These are phyloP conservation scores for Styela plicata DNA, from an alignment of 23 tunicate genomes.

Conservation along the genomic window DNA sequence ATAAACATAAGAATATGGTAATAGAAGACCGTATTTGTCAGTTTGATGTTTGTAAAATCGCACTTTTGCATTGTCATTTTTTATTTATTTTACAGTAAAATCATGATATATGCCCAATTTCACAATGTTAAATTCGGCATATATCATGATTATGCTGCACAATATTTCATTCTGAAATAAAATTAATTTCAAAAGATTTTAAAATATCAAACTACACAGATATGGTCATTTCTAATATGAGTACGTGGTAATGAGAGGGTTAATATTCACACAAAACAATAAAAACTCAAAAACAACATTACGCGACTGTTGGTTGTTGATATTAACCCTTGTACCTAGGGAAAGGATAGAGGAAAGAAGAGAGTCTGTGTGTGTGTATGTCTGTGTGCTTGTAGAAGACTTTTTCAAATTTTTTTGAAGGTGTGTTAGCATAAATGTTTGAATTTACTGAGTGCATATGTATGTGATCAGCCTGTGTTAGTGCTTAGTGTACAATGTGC, in stretches of 20 bases:
- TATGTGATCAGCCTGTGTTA: background rate
- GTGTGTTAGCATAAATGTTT: too few relatives aligned
- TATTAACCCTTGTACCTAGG: background rate
- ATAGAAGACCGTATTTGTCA: too few relatives aligned
- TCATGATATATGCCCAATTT: background rate
- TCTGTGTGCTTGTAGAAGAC: background rate
- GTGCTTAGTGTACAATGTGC: background rate
- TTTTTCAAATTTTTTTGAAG: too few relatives aligned
- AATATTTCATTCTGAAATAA: too few relatives aligned
- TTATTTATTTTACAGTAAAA: background rate
- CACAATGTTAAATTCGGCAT: background rate
- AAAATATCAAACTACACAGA: background rate
- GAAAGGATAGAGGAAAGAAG: background rate
- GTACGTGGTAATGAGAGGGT: too few relatives aligned
- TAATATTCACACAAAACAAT: background rate
- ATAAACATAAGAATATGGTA: too few relatives aligned
- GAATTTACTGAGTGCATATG: background rate
- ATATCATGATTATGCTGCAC: background rate
- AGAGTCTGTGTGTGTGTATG: conserved; percentile 2
- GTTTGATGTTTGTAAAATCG: too few relatives aligned
- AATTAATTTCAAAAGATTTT: background rate
- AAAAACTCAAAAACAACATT: background rate
- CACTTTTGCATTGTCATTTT: too few relatives aligned
- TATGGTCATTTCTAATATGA: background rate
- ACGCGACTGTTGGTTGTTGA: background rate